Conservation (phyloP, 2,888 invertebrate genomes). For the Pimpla rufipes region DNA sequence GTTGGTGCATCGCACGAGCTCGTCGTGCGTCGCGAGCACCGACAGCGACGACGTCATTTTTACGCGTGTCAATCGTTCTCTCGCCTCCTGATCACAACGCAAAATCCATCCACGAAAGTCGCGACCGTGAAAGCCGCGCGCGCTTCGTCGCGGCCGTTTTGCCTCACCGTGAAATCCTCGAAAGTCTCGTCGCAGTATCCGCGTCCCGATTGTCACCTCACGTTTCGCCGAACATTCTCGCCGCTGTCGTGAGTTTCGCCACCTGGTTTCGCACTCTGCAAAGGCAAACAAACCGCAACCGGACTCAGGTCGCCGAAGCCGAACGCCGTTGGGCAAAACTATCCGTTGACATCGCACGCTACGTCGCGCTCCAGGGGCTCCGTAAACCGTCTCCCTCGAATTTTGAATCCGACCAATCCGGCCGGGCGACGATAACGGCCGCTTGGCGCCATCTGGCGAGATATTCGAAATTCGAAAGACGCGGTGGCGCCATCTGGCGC, state of each 20-base stretch:
- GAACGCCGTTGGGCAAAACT: slow-evolving; percentile 67
- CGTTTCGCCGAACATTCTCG: slow-evolving; percentile 39
- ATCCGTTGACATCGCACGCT: slow-evolving; percentile 65
- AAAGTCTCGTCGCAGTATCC: neutral
- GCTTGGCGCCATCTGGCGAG: slow-evolving; percentile 33
- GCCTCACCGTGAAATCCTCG: too few relatives aligned
- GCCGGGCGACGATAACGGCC: slow-evolving; percentile 24
- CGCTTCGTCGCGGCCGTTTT: neutral
- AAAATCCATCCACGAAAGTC: slow-evolving; percentile 33
- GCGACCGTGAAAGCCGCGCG: neutral
- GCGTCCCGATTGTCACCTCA: slow-evolving; percentile 13
- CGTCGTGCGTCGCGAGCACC: slow-evolving; percentile 90
- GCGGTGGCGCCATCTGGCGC: neutral
- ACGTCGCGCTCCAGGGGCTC: slow-evolving; percentile 34
- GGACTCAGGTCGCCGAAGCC: slow-evolving; percentile 31
- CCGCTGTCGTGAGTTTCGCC: neutral
- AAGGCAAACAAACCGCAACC: neutral
- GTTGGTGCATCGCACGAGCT: slow-evolving; percentile 89
- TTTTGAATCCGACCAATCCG: slow-evolving; percentile 65
- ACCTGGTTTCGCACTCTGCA: slow-evolving; percentile 8
- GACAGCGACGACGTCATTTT: slow-evolving; percentile 86
- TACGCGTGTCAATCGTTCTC: neutral
- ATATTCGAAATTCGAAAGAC: neutral
- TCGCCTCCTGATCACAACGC: neutral
- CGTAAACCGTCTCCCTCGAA: slow-evolving; percentile 39